Evolutionary conservation across 2,113 vertebrate species (phyloP), one percentile per base, ranked within the genome.

Genomic region (Amphiprion percula): DNA sequence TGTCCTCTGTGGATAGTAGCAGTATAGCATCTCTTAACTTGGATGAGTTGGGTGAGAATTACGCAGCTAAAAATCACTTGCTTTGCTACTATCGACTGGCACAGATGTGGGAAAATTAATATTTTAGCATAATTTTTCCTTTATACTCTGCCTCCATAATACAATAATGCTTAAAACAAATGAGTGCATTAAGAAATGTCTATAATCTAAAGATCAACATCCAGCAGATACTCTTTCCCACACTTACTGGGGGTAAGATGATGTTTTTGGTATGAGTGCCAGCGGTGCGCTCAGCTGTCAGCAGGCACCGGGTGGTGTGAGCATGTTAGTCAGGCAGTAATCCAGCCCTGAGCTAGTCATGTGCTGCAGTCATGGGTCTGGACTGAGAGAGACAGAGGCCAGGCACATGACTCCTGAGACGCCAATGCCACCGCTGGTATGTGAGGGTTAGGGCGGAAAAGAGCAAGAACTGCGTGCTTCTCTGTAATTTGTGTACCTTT

Each of bases 301-400:
- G 80, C 77, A 83, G 77, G 83, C 82, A 75, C 85, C 4, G 68
- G 70, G 58, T 84, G 86, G 63, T 85, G 78, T 83, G 86, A 89
- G 87, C 74, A 66, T 64, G 66, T 72, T 39, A 67, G 76, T 73
- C 74, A 75, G 79, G 74, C 74, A 44, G 71, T 94, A 93, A 95
- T 94, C 91, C 90, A 81, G 72, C 88, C 69, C 74, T 61, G 78
- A 79, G 87, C 80, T 60, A 55, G 87, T 94, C 94, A 95, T 94
- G 94, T 93, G 94, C 68, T 92, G 75, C 73, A 89, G 93, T 94
- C 94, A 94, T 92, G 94, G 61, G 93, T 89, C 87, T 87, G 76
- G 50, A 80, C 90, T 93, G 91, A 93, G 83, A 61, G 70, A 84
- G 53, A 70, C 80, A 44, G 72, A 69, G 67, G 79, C 85, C 68